Base-by-base conservation (phyloP, 2,113 vertebrate genomes). In the Centropristis striata region DNA sequence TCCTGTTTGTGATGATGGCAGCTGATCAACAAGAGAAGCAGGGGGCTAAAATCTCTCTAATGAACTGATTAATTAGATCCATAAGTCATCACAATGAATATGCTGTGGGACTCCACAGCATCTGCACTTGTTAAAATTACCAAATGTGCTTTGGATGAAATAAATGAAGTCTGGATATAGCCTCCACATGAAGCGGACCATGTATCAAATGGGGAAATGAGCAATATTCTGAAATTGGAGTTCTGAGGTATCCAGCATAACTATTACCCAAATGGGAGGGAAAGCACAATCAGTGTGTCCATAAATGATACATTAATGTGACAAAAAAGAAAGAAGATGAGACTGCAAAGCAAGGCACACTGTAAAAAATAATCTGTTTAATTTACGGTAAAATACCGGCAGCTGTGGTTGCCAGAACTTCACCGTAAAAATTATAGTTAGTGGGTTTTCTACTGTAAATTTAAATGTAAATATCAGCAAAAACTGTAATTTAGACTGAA, bases 121-220 rank as follows among this genome's bases (percentile, higher is more conserved):
- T 80, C 65, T 76, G 75, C 42, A 72, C 70, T 69, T 83, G 72
- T 70, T 84, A 69, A 75, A 82, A 83, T 81, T 68, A 79, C 67
- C 6, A 25, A 87, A 76, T 78, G 80, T 58, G 57, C 55, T 75
- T 80, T 67, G 55, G 75, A 83, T 66, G 47, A 37, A 77, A 85
- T 80, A 80, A 78, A 82, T 75, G 69, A 72, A 59, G 28, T 78
- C 59, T 84, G 79, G 74, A 69, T 86, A 70, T 86, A 75, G 47
- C 57, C 73, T 79, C 76, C 57, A 67, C 69, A 63, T 67, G 54
- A 46, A 75, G 51, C 27, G 2, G 14, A 53, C 32, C 32, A 44
- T 82, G 85, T 74, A 75, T 76, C 70, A 86, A 83, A 39, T 67
- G 21, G 79, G 83, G 66, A 86, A 86, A 91, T 89, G 57, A 86